Conservation (phyloP, 1,140 invertebrate genomes). For the Procambarus virginalis region DNA sequence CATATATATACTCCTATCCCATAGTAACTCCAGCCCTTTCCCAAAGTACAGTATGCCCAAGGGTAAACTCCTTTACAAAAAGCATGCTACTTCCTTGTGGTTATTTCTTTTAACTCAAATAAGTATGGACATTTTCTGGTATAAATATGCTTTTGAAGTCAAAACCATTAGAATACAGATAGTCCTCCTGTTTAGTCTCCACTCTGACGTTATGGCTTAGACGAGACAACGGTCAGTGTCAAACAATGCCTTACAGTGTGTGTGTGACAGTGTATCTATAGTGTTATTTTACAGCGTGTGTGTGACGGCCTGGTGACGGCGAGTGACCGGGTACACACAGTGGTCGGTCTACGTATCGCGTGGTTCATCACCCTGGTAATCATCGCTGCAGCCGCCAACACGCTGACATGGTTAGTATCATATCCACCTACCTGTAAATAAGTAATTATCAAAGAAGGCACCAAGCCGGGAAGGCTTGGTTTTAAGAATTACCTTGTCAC, state of each 20-base stretch:
- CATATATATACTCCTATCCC: not conserved
- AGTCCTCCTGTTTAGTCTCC: not conserved
- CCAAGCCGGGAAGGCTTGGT: too few species aligned
- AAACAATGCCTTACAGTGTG: not conserved
- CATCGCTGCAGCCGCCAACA: conserved; percentile 78
- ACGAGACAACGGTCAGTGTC: too few species aligned
- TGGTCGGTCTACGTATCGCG: conserved; percentile 77
- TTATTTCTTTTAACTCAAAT: too few species aligned
- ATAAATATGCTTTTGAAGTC: too few species aligned
- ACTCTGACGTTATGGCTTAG: not conserved
- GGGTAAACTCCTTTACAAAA: too few species aligned
- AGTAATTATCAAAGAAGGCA: too few species aligned
- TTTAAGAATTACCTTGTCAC: too few species aligned
- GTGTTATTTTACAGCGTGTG: conserved; percentile 70
- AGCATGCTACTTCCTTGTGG: too few species aligned
- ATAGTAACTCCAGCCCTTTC: too few species aligned
- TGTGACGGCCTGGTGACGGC: conserved; percentile 75
- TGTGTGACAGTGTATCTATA: not conserved
- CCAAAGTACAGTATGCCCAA: too few species aligned
- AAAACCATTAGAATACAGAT: too few species aligned
- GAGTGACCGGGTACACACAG: conserved; percentile 76
- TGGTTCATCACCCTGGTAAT: conserved; percentile 77
- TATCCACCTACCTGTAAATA: not conserved
- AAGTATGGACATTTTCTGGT: too few species aligned
- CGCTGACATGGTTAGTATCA: conserved; percentile 78